Evolutionary conservation across 1,140 invertebrate species (phyloP).

Genomic region (Microplitis demolitor): DNA sequence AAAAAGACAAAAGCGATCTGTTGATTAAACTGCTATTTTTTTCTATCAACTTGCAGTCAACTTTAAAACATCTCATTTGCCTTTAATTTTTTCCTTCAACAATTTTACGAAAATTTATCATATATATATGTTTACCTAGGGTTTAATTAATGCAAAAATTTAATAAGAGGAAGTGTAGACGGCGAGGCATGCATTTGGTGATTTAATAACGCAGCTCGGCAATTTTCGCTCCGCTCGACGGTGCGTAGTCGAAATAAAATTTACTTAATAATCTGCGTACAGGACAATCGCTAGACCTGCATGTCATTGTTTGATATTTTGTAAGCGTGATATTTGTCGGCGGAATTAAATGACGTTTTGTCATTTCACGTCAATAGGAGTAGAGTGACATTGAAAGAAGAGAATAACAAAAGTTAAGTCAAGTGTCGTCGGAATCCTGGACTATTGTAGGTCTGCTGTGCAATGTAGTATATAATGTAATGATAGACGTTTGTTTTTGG

Average conservation of each 20-base stretch:
- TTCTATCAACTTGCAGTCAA: neutral
- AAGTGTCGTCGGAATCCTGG: no score
- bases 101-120: neutral
- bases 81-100: neutral
- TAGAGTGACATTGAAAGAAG: no score
- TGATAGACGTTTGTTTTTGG: neutral
- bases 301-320: no score
- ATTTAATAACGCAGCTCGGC: slow-evolving; percentile 2
- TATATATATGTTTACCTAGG: neutral
- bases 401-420: no score
- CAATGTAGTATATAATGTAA: neutral
- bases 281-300: no score
- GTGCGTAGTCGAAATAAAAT: slow-evolving; percentile 1
- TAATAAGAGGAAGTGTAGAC: slow-evolving; percentile 1
- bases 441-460: no score
- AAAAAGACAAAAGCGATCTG: neutral
- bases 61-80: neutral
- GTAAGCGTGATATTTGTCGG: no score
- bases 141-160: neutral
- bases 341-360: no score
- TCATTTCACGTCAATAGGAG: no score
- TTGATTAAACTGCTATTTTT: neutral
- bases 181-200: neutral
- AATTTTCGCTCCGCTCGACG: slow-evolving; percentile 3
- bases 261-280: neutral